Conservation (phyloP, 2,113 vertebrate genomes). For the Jacana jacana region DNA sequence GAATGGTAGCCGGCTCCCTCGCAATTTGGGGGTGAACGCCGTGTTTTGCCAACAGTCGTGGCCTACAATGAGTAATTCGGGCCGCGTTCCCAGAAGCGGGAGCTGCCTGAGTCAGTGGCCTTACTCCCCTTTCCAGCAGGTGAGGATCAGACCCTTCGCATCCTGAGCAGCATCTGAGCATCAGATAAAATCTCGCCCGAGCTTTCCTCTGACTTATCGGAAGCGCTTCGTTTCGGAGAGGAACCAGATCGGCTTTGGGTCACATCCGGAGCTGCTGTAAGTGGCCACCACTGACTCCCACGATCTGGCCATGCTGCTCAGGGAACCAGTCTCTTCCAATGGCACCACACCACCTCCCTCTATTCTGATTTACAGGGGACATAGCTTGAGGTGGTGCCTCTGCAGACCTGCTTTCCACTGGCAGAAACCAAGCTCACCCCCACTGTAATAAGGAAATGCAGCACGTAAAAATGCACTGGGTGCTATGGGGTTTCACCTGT, state of each 20-base stretch:
- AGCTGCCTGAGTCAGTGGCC: neutral
- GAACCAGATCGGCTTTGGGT: slow-evolving; percentile 1
- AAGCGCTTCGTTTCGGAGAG: neutral
- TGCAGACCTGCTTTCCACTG: neutral
- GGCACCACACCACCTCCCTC: neutral
- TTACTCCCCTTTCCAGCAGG: slow-evolving; percentile 11
- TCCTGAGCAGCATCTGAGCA: neutral
- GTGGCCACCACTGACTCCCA: neutral
- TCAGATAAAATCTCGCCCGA: neutral
- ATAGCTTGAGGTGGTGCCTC: neutral
- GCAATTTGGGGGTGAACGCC: slow-evolving; percentile 32
- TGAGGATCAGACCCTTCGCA: slow-evolving; percentile 11
- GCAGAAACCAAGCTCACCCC: neutral
- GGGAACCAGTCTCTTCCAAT: neutral
- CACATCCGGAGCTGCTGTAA: neutral
- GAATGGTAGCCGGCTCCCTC: slow-evolving; percentile 16
- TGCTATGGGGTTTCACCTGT: neutral
- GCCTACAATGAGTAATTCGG: neutral
- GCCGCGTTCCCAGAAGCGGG: neutral
- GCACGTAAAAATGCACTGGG: neutral
- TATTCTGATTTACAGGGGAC: neutral
- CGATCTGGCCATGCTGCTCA: accelerated
- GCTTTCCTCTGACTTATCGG: neutral
- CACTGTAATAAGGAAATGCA: neutral
- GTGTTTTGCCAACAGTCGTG: slow-evolving; percentile 35